Evolutionary conservation across 2,113 vertebrate genomes (phyloP).

Genomic region (Ameiurus melas): DNA sequence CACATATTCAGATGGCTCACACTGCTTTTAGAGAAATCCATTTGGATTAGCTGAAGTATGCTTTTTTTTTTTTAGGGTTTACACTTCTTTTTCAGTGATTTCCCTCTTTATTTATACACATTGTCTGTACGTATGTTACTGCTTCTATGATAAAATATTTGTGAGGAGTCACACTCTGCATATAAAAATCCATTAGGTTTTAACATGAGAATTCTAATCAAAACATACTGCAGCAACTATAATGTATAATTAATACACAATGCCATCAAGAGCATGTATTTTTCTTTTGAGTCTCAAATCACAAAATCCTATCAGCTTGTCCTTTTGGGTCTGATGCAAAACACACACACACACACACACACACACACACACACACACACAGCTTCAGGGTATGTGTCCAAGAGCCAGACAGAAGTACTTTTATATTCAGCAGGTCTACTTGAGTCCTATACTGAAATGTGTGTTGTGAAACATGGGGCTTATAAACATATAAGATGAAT

Average conservation of each 20-base stretch:
- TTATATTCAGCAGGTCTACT: neutral
- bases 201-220: constrained; percentile 7
- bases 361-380: neutral
- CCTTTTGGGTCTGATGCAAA: neutral
- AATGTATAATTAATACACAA: neutral
- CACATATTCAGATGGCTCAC: constrained; percentile 32
- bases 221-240: constrained; percentile 18
- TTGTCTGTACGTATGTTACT: neutral
- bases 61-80: constrained; percentile 10
- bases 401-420: constrained; percentile 3
- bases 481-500: neutral
- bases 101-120: constrained; percentile 22
- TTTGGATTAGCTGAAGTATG: constrained; percentile 65
- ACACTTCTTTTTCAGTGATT: neutral
- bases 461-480: neutral
- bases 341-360: neutral
- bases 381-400: constrained; percentile 18
- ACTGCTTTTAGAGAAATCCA: constrained; percentile 62
- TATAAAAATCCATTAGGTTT: constrained; percentile 38
- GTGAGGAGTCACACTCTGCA: neutral
- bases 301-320: constrained; percentile 33
- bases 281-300: constrained; percentile 25
- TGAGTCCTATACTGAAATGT: neutral
- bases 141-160: neutral
- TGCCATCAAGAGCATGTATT: neutral